Base-by-base conservation (phyloP, 1,140 invertebrate genomes). In the Drosophila neocordata region DNA sequence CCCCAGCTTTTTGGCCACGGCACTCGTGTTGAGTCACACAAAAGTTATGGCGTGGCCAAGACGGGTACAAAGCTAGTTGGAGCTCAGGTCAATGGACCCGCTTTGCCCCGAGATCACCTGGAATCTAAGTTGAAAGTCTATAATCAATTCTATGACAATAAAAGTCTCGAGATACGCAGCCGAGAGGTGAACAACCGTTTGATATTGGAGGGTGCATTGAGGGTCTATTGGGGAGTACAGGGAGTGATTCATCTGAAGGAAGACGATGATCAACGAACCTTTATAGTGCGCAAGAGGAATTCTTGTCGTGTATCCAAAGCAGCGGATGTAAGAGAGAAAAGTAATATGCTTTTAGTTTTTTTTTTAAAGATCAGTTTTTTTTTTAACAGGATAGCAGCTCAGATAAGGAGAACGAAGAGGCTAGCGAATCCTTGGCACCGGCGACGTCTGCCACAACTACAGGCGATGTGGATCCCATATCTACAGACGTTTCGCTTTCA, bases 1-100 rank as follows among this genome's bases (percentile, higher is more conserved):
- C 96, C 96, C 20, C 95, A 96, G 77, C 92, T 97, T 11, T 96
- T 97, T 92, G 96, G 96, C 7, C 96, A 97, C 92, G 96, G 96
- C 15, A 97, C 96, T 31, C 93, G 96, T 90, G 96, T 97, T 20
- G 96, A 96, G 92, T 96, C 96, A 66, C 96, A 97, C 90, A 96
- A 96, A 58, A 97, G 95, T 92, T 97, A 96, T 92, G 96, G 96
- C 4, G 94, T 94, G 88, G 53, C 53, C 15, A 94, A 95, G 93
- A 95, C 93, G 82, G 79, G 79, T 4, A 91, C 81, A 27, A 92
- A 65, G 73, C 89, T 73, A 73, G 64, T 44, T 4, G 76, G 68
- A 4, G 73, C 64, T 12, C 80, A 77, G 52, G 72, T 65, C 20
- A 91, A 90, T 80, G 92, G 92, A 51, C 92, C 93, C 4, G 41